Evolutionary conservation across 2,797 vertebrate species (phyloP).

Genomic region (Artibeus lituratus): DNA sequence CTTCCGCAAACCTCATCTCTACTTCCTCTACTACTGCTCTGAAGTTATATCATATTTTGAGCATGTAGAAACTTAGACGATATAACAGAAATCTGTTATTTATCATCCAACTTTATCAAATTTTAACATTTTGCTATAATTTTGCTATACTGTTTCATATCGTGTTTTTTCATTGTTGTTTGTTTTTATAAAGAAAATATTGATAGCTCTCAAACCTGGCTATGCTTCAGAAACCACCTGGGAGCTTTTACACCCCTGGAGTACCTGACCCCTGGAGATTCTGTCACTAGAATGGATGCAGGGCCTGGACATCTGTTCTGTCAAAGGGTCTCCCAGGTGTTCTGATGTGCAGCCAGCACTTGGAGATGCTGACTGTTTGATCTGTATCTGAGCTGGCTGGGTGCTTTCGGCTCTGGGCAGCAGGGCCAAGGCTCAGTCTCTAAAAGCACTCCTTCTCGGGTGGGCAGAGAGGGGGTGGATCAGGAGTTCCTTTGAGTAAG

Average conservation of each 20-base stretch:
- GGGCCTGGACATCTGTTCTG: neutral
- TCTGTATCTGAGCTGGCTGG: neutral
- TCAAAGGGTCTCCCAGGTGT: neutral
- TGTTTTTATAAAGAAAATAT: neutral
- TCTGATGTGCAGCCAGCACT: neutral
- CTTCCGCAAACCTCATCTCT: neutral
- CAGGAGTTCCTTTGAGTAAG: neutral
- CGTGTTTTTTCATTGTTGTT: neutral
- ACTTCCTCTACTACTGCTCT: neutral
- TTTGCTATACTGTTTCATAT: neutral
- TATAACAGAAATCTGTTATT: neutral
- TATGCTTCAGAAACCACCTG: neutral
- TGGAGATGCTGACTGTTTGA: neutral
- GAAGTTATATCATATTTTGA: neutral
- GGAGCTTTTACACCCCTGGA: neutral
- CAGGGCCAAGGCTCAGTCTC: neutral
- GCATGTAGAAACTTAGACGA: neutral
- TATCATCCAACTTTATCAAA: neutral
- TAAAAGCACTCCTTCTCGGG: neutral
- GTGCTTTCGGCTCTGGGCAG: neutral
- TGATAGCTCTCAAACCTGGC: neutral
- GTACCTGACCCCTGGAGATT: neutral
- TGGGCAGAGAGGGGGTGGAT: neutral
- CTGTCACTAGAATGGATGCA: neutral
- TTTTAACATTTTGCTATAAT: conserved; percentile 19